Conservation (phyloP, 2,888 invertebrate genomes). For the Acrocera orbiculus region DNA sequence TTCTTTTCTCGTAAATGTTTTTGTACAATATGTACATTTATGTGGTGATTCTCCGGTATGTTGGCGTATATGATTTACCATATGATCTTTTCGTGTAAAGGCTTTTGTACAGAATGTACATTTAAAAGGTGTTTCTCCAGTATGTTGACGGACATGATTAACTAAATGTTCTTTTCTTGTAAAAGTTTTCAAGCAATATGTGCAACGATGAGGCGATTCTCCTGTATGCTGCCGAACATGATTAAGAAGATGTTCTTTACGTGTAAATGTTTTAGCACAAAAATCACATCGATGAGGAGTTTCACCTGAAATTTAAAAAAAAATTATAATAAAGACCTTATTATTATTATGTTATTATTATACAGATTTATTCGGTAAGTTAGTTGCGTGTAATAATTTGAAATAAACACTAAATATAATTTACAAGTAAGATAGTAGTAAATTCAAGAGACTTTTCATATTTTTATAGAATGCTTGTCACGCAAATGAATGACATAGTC, state of each 20-base stretch:
- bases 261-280: slow-evolving; percentile 73
- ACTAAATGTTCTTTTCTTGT: slow-evolving; percentile 77
- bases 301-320: slow-evolving; percentile 35
- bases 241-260: slow-evolving; percentile 71
- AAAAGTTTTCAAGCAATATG: slow-evolving; percentile 71
- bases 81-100: slow-evolving; percentile 68
- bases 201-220: slow-evolving; percentile 71
- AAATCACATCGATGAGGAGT: slow-evolving; percentile 72
- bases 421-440: too few relatives aligned
- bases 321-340: neutral
- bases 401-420: too few relatives aligned
- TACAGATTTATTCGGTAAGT: too few relatives aligned
- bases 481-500: too few relatives aligned
- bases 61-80: slow-evolving; percentile 55
- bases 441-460: too few relatives aligned
- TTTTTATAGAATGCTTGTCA: too few relatives aligned
- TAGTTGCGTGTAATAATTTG: too few relatives aligned
- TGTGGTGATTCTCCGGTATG: slow-evolving; percentile 72
- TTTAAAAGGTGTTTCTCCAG: slow-evolving; percentile 66
- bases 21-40: slow-evolving; percentile 71
- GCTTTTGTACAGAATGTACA: slow-evolving; percentile 75
- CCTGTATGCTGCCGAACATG: slow-evolving; percentile 68
- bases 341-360: too few relatives aligned
- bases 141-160: slow-evolving; percentile 70
- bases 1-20: slow-evolving; percentile 62